Evolutionary conservation across 2,888 invertebrate genomes (phyloP).

Genomic region (Diarsia mendica): DNA sequence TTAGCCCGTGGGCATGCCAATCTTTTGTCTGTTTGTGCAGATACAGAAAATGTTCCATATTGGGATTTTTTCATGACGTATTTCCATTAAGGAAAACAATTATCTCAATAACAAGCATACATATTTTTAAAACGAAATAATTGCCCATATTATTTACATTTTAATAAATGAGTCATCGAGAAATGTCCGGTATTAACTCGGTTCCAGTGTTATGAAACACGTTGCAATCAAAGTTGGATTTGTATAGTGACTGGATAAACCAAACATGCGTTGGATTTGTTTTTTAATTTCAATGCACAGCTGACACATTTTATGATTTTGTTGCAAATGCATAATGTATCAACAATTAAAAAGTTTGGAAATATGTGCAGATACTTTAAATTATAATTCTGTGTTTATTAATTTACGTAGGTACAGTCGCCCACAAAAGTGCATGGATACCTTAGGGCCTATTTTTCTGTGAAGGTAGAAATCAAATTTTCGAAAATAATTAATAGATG

Average conservation of each 20-base stretch:
- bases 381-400: too few species aligned
- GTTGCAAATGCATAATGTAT: too few species aligned
- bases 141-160: not conserved
- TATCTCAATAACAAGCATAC: not conserved
- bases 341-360: too few species aligned
- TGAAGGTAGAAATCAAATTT: too few species aligned
- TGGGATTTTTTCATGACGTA: not conserved
- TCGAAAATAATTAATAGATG: too few species aligned
- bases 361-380: too few species aligned
- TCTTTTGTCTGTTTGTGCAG: not conserved
- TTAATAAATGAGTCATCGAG: not conserved
- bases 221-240: constrained; percentile 15
- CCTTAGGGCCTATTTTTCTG: too few species aligned
- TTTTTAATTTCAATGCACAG: constrained; percentile 6
- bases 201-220: constrained; percentile 26
- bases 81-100: not conserved
- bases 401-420: too few species aligned
- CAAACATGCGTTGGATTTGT: constrained; percentile 4
- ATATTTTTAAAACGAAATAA: not conserved
- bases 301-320: constrained; percentile 16
- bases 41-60: not conserved
- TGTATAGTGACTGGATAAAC: constrained; percentile 7
- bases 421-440: too few species aligned
- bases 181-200: not conserved
- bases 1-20: not conserved